phyloP scores from a whole-genome alignment of 2,113 vertebrate species.

The Ammospiza caudacuta region DNA sequence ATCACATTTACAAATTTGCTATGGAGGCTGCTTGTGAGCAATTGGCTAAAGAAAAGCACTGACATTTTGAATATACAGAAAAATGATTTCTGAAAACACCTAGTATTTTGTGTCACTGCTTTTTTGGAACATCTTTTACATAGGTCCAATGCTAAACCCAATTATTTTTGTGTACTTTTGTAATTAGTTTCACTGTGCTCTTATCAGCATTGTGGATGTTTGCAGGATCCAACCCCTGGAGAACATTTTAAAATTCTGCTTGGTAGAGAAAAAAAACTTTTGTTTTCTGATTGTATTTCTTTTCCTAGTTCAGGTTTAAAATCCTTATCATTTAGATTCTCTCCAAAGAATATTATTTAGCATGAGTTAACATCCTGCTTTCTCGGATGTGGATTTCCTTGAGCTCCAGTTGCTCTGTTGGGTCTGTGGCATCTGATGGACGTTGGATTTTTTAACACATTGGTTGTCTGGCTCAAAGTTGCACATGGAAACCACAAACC shows the following conservation, averaged over 20 bases:
- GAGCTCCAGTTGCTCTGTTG: neutral
- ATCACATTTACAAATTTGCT: neutral
- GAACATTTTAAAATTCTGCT: neutral
- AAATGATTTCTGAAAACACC: neutral
- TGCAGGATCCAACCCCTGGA: neutral
- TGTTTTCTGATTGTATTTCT: neutral
- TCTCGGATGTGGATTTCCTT: neutral
- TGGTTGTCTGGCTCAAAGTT: neutral
- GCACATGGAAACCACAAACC: neutral
- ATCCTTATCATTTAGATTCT: neutral
- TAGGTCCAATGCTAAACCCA: neutral
- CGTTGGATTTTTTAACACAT: neutral
- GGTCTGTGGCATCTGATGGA: neutral
- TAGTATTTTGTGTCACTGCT: neutral
- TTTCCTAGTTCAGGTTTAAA: neutral
- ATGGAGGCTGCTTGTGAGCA: neutral
- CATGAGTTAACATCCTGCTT: neutral
- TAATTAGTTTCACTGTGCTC: neutral
- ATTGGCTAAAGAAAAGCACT: neutral
- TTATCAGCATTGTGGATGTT: neutral
- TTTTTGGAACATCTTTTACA: neutral
- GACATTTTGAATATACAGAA: neutral
- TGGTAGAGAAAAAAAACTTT: neutral
- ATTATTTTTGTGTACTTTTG: neutral
- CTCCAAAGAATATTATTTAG: neutral